These are phyloP conservation scores for Aricia artaxerxes DNA, from an alignment of 2,888 invertebrate species.

Conservation along the genomic window DNA sequence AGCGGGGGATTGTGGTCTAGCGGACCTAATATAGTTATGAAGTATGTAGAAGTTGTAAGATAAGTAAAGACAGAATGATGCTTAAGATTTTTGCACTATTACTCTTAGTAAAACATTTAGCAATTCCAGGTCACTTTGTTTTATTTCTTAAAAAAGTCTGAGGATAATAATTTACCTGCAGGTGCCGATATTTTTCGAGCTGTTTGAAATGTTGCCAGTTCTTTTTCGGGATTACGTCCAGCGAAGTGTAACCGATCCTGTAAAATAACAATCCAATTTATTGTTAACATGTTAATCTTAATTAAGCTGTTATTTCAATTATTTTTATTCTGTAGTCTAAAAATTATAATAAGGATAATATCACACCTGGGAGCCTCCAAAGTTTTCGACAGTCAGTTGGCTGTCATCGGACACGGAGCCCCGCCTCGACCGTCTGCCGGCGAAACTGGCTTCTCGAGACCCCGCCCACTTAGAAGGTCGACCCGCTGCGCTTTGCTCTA, in stretches of 20 bases:
- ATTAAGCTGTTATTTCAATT: too few relatives aligned
- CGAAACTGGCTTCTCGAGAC: conserved; percentile 77
- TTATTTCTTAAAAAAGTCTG: background rate
- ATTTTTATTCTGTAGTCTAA: conserved; percentile 84
- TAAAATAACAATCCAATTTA: background rate
- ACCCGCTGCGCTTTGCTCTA: conserved; percentile 82
- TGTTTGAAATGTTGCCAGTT: conserved; percentile 73
- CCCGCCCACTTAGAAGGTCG: conserved; percentile 93
- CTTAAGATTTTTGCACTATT: background rate
- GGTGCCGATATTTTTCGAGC: conserved; percentile 77
- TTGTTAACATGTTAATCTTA: too few relatives aligned
- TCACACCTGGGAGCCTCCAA: conserved; percentile 88
- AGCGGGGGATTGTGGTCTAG: conserved; percentile 85
- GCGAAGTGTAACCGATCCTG: conserved; percentile 90
- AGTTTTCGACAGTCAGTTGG: conserved; percentile 94
- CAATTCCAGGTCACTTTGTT: background rate
- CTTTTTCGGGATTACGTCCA: conserved; percentile 91
- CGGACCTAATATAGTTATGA: conserved; percentile 54
- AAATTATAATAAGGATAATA: background rate
- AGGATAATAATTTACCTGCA: conserved; percentile 53
- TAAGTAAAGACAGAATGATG: too few relatives aligned
- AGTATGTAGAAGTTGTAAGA: too few relatives aligned
- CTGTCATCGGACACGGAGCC: conserved; percentile 92
- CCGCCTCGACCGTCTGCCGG: conserved; percentile 90
- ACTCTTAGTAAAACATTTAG: background rate